Percentiles rank a stretch among this genome's conserved stretches.
Evolutionary conservation across 2,113 vertebrate species (phyloP).

Genomic region (Sebastes schlegelii): DNA sequence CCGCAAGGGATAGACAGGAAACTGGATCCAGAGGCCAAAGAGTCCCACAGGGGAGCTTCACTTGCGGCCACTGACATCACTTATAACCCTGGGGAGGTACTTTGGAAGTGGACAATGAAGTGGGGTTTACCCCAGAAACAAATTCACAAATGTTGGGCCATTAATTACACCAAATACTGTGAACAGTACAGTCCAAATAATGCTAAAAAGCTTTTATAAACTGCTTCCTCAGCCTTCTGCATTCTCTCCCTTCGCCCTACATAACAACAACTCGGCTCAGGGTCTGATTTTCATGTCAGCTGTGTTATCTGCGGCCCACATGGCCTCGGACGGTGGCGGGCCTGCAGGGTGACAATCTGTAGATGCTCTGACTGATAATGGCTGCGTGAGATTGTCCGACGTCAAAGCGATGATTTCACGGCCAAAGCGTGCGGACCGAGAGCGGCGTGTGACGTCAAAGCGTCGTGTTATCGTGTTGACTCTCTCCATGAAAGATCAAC

Average conservation of each 20-base stretch:
- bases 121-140: neutral
- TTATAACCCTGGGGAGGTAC: neutral
- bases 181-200: neutral
- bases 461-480: conserved; percentile 51
- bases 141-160: neutral
- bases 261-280: neutral
- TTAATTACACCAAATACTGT: neutral
- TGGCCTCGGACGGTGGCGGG: neutral
- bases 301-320: conserved; percentile 31
- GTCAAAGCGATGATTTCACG: conserved; percentile 31
- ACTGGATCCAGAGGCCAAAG: conserved; percentile 42
- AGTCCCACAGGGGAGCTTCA: conserved; percentile 45
- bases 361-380: conserved; percentile 43
- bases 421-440: neutral
- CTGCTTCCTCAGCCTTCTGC: neutral
- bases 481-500: conserved; percentile 53
- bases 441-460: conserved; percentile 60
- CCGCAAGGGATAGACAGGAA: conserved; percentile 73
- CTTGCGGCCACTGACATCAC: conserved; percentile 38
- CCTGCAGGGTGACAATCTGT: conserved; percentile 38
- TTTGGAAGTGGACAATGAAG: neutral
- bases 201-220: too few relatives aligned
- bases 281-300: neutral
- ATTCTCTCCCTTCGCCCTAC: too few relatives aligned
- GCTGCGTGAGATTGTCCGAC: neutral